A percentile compares a stretch with the other conserved stretches of the same genome.
Conservation (phyloP, 1,140 invertebrate species). For the Chelonus insularis region DNA sequence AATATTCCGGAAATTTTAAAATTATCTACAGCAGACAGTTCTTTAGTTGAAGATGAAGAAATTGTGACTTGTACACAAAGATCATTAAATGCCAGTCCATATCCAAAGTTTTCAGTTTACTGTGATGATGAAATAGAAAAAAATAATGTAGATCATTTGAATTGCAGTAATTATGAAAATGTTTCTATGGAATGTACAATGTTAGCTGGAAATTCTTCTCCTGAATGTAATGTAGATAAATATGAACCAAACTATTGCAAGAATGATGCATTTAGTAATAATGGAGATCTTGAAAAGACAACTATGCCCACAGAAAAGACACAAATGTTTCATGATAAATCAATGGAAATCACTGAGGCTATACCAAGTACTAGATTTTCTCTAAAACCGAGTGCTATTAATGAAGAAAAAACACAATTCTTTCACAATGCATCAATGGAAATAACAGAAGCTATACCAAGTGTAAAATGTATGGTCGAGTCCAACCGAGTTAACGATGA, state of each 20-base stretch:
- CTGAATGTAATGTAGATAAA: no score
- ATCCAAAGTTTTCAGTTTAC: constrained; percentile 12
- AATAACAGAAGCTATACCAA: constrained; percentile 27
- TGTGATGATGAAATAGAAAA: constrained; percentile 18
- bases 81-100: not conserved
- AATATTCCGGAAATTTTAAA: constrained; percentile 8
- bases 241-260: no score
- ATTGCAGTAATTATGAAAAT: not conserved
- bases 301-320: no score
- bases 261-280: no score
- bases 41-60: not conserved
- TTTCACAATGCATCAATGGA: constrained; percentile 21
- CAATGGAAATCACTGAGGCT: constrained; percentile 19
- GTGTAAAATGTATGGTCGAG: no score
- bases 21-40: not conserved
- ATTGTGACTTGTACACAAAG: no score
- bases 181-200: constrained; percentile 7
- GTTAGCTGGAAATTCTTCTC: not conserved
- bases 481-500: not conserved
- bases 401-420: constrained; percentile 4
- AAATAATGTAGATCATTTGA: not conserved
- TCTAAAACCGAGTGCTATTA: not conserved
- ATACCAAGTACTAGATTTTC: not conserved
- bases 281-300: no score
- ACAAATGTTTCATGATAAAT: constrained; percentile 7